Percentiles rank a stretch among this genome's conserved stretches.
Conservation (phyloP, 1,140 invertebrate genomes). For the Drosophila bifasciata region DNA sequence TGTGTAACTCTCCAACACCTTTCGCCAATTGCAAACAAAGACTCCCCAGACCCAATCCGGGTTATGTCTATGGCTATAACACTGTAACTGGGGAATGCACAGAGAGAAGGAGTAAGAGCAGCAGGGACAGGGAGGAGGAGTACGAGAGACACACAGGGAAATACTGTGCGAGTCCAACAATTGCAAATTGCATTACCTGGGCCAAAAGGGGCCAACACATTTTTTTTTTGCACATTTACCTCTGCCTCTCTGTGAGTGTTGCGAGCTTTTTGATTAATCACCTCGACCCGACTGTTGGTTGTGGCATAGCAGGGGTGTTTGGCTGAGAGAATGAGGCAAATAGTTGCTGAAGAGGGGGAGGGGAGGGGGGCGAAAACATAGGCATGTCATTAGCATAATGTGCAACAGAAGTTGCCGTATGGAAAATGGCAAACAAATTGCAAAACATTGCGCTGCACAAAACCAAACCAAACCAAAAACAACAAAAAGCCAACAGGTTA, state of each 20-base stretch:
- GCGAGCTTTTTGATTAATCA: constrained; percentile 71
- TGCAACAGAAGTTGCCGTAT: constrained; percentile 72
- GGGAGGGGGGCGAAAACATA: constrained; percentile 21
- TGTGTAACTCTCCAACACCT: constrained; percentile 60
- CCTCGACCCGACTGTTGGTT: constrained; percentile 46
- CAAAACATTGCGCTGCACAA: constrained; percentile 39
- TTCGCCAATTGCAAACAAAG: constrained; percentile 65
- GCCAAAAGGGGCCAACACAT: constrained; percentile 36
- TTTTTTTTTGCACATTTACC: constrained; percentile 55
- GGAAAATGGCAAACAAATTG: constrained; percentile 77
- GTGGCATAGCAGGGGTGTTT: constrained; percentile 10
- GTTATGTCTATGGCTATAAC: constrained; percentile 12
- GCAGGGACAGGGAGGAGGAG: not conserved
- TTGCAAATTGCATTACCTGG: constrained; percentile 64
- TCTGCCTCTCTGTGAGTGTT: constrained; percentile 26
- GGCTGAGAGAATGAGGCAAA: not conserved
- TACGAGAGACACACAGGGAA: too few species aligned
- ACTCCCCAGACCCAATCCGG: not conserved
- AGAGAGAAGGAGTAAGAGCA: not conserved
- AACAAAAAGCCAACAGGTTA: constrained; percentile 55
- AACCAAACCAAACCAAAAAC: constrained; percentile 4
- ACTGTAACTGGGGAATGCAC: not conserved
- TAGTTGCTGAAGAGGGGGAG: too few species aligned
- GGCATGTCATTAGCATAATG: constrained; percentile 78
- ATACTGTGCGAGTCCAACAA: constrained; percentile 33